These are phyloP conservation scores for Rutilus rutilus DNA, from an alignment of 2,113 vertebrate genomes.

Conservation along the genomic window DNA sequence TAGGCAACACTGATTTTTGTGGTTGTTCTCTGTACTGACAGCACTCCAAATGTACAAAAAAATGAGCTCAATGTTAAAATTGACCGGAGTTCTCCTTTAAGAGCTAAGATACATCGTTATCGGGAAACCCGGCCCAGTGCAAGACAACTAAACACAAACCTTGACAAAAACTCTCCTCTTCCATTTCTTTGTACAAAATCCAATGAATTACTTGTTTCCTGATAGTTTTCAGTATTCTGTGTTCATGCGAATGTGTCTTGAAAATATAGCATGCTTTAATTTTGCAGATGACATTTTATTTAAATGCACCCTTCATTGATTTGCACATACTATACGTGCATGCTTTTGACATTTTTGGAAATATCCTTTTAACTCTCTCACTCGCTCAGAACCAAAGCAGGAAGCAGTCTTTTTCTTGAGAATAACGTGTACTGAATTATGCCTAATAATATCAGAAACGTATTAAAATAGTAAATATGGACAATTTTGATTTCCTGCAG, in stretches of 20 bases:
- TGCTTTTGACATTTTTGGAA: conserved; percentile 40
- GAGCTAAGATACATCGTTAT: too few species aligned
- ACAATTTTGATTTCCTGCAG: too few species aligned
- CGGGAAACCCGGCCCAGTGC: too few species aligned
- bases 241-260: not conserved
- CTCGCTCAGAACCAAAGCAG: not conserved
- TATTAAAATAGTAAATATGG: too few species aligned
- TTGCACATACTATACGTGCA: not conserved
- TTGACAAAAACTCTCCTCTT: not conserved
- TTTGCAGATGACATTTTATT: conserved; percentile 24
- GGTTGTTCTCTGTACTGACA: too few species aligned
- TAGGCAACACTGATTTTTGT: too few species aligned
- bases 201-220: not conserved
- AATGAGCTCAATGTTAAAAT: too few species aligned
- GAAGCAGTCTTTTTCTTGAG: not conserved
- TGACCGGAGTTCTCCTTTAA: too few species aligned
- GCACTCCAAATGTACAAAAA: too few species aligned
- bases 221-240: not conserved
- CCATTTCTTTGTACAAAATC: not conserved
- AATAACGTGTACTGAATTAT: too few species aligned
- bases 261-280: conserved; percentile 5
- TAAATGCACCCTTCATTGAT: conserved; percentile 12
- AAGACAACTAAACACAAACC: not conserved
- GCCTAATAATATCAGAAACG: too few species aligned
- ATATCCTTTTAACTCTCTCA: not conserved